Conservation (phyloP, 2,797 vertebrate species). For the Tachyglossus aculeatus region DNA sequence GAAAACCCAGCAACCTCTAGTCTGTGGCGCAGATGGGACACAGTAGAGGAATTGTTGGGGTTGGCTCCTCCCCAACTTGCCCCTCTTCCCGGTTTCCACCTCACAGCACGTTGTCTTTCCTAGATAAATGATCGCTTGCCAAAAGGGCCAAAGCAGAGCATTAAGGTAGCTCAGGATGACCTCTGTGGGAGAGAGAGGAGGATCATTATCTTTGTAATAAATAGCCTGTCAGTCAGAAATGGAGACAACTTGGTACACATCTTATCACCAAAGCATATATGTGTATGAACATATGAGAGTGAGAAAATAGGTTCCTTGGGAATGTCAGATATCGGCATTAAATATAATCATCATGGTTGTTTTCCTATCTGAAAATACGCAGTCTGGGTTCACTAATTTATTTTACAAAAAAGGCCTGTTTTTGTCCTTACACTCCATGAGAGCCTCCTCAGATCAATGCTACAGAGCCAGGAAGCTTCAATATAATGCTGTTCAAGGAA, state of each 20-base stretch:
- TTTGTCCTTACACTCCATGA: no score
- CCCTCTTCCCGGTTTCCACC: background rate
- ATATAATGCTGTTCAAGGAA: conserved; percentile 12
- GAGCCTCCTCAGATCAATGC: no score
- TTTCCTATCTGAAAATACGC: no score
- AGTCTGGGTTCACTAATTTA: no score
- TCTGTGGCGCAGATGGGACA: background rate
- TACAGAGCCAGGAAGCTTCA: conserved; percentile 4
- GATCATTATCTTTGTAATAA: conserved; percentile 2
- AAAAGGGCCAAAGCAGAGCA: background rate
- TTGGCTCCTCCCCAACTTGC: background rate
- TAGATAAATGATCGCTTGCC: background rate
- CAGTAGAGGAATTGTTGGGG: conserved; percentile 5
- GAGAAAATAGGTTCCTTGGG: background rate
- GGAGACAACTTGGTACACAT: background rate
- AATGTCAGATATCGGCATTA: background rate
- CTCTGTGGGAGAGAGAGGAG: background rate
- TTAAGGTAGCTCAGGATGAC: background rate
- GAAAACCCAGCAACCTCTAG: background rate
- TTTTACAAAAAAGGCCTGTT: no score
- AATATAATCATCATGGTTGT: background rate
- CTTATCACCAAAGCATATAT: background rate
- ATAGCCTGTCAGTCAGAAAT: background rate
- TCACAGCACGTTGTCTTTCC: background rate
- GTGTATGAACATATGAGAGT: background rate